A percentile compares a stretch with the other conserved stretches of the same genome.
phyloP scores from a whole-genome alignment of 2,113 vertebrate genomes.

The Mustelus asterias region DNA sequence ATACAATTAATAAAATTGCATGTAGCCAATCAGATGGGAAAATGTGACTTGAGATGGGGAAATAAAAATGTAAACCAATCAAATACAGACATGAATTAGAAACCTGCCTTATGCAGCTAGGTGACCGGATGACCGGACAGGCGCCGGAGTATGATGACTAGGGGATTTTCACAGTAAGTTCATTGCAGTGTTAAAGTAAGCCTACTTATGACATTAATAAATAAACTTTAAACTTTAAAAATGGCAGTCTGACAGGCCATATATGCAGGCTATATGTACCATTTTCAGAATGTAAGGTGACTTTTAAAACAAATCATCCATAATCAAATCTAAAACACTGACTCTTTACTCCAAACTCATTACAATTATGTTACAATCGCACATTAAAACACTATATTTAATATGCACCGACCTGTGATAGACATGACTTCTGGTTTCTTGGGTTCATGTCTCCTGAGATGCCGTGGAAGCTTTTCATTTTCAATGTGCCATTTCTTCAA shows the following conservation, averaged over 20 bases:
- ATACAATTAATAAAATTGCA: background rate
- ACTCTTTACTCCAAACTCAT: background rate
- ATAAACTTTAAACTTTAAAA: no score
- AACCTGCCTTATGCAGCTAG: background rate
- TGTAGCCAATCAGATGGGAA: background rate
- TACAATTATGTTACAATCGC: background rate
- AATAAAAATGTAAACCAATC: background rate
- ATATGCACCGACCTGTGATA: constrained; percentile 48
- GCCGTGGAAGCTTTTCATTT: constrained; percentile 57
- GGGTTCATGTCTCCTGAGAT: constrained; percentile 56
- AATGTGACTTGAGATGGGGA: background rate
- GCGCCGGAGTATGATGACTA: no score
- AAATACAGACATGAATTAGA: background rate
- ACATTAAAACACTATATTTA: background rate
- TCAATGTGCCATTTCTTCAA: constrained; percentile 64
- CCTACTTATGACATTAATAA: no score
- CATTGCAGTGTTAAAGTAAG: no score
- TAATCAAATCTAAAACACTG: background rate
- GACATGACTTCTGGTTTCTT: constrained; percentile 53
- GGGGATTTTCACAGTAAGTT: no score
- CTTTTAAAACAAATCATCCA: background rate
- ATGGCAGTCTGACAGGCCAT: background rate
- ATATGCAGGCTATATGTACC: background rate
- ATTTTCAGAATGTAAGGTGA: background rate
- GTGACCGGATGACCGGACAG: background rate